Percentiles rank a stretch among this genome's conserved stretches.
phyloP scores from a whole-genome alignment of 37 sponge, comb jelly and placozoan species.

The Halisarca cf. caerulea region DNA sequence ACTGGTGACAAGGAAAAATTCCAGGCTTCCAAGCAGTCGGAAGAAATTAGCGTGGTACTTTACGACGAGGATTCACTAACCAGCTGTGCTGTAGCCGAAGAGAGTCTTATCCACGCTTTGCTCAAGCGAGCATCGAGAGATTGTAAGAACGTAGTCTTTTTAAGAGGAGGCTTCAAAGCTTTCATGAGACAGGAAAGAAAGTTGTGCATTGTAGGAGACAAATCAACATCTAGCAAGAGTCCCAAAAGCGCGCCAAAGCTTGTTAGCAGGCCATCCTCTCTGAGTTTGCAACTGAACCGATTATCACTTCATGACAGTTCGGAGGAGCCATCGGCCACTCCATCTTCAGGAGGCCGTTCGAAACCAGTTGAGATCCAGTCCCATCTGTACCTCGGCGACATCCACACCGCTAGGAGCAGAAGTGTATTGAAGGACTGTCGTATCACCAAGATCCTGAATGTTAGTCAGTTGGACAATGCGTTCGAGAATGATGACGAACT shows the following conservation, averaged over 20 bases:
- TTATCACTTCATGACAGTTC: slow-evolving; percentile 21
- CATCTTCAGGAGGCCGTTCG: background rate
- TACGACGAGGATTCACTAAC: slow-evolving; percentile 37
- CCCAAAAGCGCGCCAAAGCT: slow-evolving; percentile 3
- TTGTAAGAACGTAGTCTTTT: slow-evolving; percentile 55
- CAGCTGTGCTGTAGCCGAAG: slow-evolving; percentile 7
- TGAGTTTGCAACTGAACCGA: slow-evolving; percentile 44
- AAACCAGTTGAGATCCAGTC: slow-evolving; percentile 57
- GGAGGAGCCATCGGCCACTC: slow-evolving; percentile 14
- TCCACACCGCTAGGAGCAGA: slow-evolving; percentile 45
- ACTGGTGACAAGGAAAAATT: slow-evolving; percentile 55
- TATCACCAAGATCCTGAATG: slow-evolving; percentile 62
- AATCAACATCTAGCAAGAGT: background rate
- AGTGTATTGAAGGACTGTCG: slow-evolving; percentile 9
- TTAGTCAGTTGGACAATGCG: slow-evolving; percentile 42
- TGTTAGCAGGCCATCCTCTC: slow-evolving; percentile 44
- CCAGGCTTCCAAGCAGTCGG: slow-evolving; percentile 49
- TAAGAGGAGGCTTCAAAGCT: slow-evolving; percentile 46
- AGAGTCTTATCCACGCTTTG: slow-evolving; percentile 28
- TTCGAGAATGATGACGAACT: slow-evolving; percentile 34
- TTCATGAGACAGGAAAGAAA: slow-evolving; percentile 24
- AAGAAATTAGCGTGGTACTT: slow-evolving; percentile 52
- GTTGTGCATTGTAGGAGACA: slow-evolving; percentile 29
- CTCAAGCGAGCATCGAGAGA: slow-evolving; percentile 55
- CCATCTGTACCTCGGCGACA: slow-evolving; percentile 70